Percentiles rank a stretch among this genome's conserved stretches.
phyloP scores from a whole-genome alignment of 2,888 invertebrate genomes.

The Stenolophus ochropezus region DNA sequence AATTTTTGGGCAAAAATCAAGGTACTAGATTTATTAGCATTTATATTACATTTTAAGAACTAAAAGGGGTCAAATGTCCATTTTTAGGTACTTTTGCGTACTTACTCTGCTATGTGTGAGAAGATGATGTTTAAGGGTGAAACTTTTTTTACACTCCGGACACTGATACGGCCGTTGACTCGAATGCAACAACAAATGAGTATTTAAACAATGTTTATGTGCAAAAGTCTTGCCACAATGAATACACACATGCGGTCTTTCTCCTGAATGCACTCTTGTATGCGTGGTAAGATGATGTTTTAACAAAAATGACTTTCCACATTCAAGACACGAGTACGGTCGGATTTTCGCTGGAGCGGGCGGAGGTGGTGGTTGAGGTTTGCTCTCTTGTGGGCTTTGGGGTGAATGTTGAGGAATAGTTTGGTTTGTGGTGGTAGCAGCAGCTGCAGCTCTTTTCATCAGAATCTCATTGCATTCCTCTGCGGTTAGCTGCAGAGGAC shows the following conservation, averaged over 20 bases:
- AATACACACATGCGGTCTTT: constrained; percentile 85
- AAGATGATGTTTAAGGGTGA: constrained; percentile 89
- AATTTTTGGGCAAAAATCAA: too few relatives aligned
- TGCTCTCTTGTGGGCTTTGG: constrained; percentile 72
- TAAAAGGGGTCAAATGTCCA: too few relatives aligned
- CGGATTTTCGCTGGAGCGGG: constrained; percentile 77
- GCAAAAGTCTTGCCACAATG: constrained; percentile 89
- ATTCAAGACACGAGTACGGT: constrained; percentile 88
- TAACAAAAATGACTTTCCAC: constrained; percentile 87
- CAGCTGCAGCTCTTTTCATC: constrained; percentile 84
- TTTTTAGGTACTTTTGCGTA: background rate
- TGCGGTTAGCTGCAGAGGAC: constrained; percentile 83
- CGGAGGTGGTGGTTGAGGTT: constrained; percentile 63
- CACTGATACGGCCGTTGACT: constrained; percentile 89
- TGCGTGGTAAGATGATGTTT: constrained; percentile 91
- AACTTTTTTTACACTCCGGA: constrained; percentile 90
- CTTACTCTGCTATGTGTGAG: constrained; percentile 85
- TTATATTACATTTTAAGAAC: too few relatives aligned
- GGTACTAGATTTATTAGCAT: too few relatives aligned
- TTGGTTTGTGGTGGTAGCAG: constrained; percentile 72
- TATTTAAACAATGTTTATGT: constrained; percentile 88
- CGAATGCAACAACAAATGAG: constrained; percentile 86
- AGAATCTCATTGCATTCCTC: constrained; percentile 87
- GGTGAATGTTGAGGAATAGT: constrained; percentile 74
- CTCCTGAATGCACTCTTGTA: constrained; percentile 87